Evolutionary conservation across 2,113 vertebrate species (phyloP).

Genomic region (Tragelaphus strepsiceros): DNA sequence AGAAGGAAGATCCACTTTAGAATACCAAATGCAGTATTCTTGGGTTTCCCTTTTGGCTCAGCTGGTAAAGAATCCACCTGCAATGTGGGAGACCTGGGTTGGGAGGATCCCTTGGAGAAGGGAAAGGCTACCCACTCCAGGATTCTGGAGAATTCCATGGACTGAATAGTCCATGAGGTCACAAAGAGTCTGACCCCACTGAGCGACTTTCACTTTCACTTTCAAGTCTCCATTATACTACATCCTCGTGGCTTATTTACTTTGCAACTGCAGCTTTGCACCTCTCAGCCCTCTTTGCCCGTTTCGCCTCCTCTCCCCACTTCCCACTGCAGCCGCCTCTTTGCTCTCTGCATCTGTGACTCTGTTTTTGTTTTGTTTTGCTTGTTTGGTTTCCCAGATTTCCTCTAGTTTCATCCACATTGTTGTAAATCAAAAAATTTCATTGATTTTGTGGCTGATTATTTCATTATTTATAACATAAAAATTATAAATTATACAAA

Average conservation of each 20-base stretch:
- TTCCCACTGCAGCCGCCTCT: not conserved
- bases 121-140: not conserved
- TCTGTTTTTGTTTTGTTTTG: not conserved
- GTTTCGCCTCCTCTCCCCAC: accelerated
- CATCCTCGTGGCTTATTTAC: not conserved
- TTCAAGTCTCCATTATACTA: not conserved
- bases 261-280: accelerated
- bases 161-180: not conserved
- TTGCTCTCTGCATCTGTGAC: not conserved
- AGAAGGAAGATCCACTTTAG: no score
- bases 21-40: not conserved
- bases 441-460: not conserved
- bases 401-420: not conserved
- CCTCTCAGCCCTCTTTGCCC: not conserved
- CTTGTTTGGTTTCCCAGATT: not conserved
- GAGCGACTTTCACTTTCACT: not conserved
- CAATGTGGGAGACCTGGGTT: not conserved
- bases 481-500: not conserved
- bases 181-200: accelerated
- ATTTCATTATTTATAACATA: not conserved
- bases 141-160: not conserved
- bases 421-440: not conserved
- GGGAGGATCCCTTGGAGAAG: not conserved
- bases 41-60: not conserved
- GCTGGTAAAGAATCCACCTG: not conserved